Base-by-base conservation (phyloP, 2,113 vertebrate genomes). In the Alexandromys fortis region DNA sequence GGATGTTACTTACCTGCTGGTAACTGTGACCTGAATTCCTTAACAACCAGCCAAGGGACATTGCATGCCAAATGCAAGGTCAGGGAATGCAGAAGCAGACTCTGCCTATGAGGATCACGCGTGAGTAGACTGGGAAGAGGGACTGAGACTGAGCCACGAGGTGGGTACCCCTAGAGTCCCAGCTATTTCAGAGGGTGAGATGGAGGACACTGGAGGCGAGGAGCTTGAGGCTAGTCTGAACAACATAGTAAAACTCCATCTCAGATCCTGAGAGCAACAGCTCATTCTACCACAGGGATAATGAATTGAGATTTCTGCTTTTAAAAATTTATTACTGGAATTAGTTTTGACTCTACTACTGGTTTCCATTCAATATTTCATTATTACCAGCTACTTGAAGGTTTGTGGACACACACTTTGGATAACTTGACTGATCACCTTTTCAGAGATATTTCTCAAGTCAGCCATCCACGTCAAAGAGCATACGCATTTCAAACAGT, bases 381-480 rank as follows among this genome's bases (percentile, higher is more conserved):
- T 17, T 52, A n/a, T 67, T 35, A 38, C 45, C 35, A 81, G 19
- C 21, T 30, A 83, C 61, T 79, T 14, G 5, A 95, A 86, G 16
- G 67, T 89, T 49, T 91, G 61, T 67, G 67, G 83, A 86, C 0
- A 21, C 16, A 82, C 5, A 47, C 0, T 75, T 82, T 61, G 67
- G 21, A 33, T 92, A 92, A 83, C 0, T 21, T 63, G 79, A 63
- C 35, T n/a, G 94, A n/a, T 79, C 58, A 82, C 55, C 16, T 72
- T 79, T 52, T 61, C 47, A 12, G 35, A 47, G 93, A 73, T 47
- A 68, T 90, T 94, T 95, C 65, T 81, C 28, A 77, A 86, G 33
- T 83, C 30, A 90, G 86, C 61, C 42, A 90, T 26, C 65, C 87
- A 4, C 19, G 26, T 45, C 81, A 70, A 92, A 89, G 24, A 5